Percentiles rank a stretch among this genome's conserved stretches.
phyloP scores from a whole-genome alignment of 2,797 vertebrate species.

The Tachyglossus aculeatus region DNA sequence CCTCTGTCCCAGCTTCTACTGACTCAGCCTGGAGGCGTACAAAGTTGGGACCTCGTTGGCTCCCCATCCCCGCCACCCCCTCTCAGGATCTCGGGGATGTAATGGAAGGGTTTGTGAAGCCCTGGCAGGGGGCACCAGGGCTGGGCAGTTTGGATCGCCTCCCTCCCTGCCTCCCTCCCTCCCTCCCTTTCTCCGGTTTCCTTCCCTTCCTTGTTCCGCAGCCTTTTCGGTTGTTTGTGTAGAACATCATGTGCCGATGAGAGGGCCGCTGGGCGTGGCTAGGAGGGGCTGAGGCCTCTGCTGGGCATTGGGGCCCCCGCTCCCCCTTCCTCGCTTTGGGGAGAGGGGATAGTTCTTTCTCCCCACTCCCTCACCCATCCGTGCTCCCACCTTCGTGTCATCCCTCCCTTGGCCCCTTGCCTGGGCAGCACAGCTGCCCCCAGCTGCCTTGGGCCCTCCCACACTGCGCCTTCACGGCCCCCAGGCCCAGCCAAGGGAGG shows the following conservation, averaged over 20 bases:
- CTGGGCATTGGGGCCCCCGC: neutral
- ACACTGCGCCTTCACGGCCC: too few species aligned
- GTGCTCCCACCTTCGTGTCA: too few species aligned
- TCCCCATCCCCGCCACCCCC: neutral
- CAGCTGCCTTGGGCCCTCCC: too few species aligned
- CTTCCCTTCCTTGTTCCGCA: neutral
- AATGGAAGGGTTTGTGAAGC: neutral
- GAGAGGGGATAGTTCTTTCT: neutral
- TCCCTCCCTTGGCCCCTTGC: neutral
- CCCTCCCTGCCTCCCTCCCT: neutral
- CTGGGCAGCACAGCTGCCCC: neutral
- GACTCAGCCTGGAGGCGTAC: neutral
- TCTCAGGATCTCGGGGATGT: neutral
- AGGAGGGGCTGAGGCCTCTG: neutral
- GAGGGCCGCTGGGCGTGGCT: neutral
- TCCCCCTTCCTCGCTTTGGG: neutral
- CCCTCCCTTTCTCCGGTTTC: neutral
- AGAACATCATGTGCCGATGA: neutral
- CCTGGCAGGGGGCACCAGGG: neutral
- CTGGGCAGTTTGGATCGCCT: neutral
- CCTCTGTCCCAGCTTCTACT: neutral
- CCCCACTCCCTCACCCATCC: neutral
- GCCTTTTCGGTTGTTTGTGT: conserved; percentile 22
- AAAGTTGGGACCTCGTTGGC: neutral
- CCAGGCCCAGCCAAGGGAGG: neutral